These are phyloP conservation scores for Cantharis lateralis DNA, from an alignment of 2,888 invertebrate species.

Conservation along the genomic window DNA sequence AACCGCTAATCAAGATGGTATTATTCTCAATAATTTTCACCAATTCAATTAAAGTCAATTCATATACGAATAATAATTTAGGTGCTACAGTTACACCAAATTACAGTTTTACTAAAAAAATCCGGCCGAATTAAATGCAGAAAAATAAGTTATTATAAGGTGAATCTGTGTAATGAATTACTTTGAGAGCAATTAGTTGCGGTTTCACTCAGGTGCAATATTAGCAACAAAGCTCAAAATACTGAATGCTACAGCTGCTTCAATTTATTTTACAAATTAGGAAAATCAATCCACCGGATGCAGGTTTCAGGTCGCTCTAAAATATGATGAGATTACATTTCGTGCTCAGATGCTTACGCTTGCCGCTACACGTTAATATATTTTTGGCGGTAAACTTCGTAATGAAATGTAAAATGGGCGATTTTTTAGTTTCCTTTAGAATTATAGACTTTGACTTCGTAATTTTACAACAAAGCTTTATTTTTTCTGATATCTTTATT, in stretches of 20 bases:
- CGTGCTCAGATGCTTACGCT: slow-evolving; percentile 33
- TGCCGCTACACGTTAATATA: slow-evolving; percentile 10
- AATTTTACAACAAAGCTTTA: neutral
- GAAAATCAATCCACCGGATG: slow-evolving; percentile 38
- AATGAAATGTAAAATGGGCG: slow-evolving; percentile 19
- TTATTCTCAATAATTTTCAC: neutral
- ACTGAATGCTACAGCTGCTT: slow-evolving; percentile 34
- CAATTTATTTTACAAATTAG: slow-evolving; percentile 43
- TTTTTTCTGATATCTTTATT: neutral
- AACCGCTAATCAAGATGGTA: neutral
- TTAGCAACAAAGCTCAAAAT: slow-evolving; percentile 14
- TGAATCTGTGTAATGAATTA: neutral
- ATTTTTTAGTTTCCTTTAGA: slow-evolving; percentile 13
- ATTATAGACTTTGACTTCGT: neutral
- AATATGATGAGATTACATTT: slow-evolving; percentile 40
- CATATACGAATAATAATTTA: neutral
- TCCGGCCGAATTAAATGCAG: neutral
- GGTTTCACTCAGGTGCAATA: slow-evolving; percentile 16
- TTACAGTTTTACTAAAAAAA: neutral
- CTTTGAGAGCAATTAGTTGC: neutral
- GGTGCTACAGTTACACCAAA: neutral
- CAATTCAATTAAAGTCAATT: neutral
- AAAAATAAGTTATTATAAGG: neutral
- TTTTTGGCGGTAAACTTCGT: slow-evolving; percentile 4
- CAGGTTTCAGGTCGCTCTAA: slow-evolving; percentile 33